A percentile compares a stretch with the other conserved stretches of the same genome.
These are phyloP conservation scores for Chaetodon trifasciatus DNA, from an alignment of 2,797 vertebrate genomes.

Conservation along the genomic window DNA sequence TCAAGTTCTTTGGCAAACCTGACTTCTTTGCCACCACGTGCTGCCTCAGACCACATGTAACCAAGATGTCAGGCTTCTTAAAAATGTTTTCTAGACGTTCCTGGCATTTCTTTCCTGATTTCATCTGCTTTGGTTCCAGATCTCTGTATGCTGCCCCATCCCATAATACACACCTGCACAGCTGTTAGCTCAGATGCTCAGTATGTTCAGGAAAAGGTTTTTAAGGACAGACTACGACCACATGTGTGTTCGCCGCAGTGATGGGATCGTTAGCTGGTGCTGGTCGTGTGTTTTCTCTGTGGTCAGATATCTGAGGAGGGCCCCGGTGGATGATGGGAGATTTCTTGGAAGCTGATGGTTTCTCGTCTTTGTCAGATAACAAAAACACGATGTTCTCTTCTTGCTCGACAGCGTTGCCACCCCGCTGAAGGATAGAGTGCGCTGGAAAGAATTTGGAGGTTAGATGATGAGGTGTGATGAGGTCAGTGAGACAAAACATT, in stretches of 20 bases:
- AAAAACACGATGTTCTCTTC: constrained; percentile 2
- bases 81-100: background rate
- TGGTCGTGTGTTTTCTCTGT: background rate
- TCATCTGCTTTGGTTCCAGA: constrained; percentile 2
- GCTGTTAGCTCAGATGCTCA: background rate
- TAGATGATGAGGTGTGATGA: background rate
- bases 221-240: background rate
- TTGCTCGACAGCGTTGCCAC: background rate
- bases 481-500: background rate
- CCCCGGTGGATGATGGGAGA: background rate
- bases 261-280: background rate
- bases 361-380: constrained; percentile 5
- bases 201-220: background rate
- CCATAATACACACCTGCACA: no score
- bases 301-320: background rate
- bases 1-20: background rate
- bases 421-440: background rate
- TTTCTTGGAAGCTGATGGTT: background rate
- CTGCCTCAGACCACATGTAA: constrained; percentile 3
- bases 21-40: background rate
- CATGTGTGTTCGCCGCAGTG: background rate
- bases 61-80: background rate
- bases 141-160: background rate
- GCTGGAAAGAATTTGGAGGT: background rate
- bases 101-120: background rate